phyloP scores from a whole-genome alignment of 2,113 vertebrate genomes.

The Megalops atlanticus region DNA sequence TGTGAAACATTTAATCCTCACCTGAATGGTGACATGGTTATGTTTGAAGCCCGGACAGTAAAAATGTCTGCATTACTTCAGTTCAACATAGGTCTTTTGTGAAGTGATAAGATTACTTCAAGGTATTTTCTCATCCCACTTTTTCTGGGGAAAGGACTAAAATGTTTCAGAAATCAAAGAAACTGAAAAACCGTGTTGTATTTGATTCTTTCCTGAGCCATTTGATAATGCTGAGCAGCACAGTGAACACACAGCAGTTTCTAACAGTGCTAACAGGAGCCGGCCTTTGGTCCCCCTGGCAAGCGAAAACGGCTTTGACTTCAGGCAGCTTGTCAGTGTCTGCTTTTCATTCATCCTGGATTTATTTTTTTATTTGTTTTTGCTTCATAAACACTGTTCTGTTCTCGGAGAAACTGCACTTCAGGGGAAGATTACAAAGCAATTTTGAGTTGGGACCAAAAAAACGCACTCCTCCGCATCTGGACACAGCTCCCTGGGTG shows the following conservation, averaged over 20 bases:
- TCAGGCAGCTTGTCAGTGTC: slow-evolving; percentile 10
- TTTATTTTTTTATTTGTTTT: slow-evolving; percentile 5
- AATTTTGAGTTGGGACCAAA: slow-evolving; percentile 9
- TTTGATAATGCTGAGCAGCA: not conserved
- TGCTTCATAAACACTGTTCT: not conserved
- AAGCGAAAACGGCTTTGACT: slow-evolving; percentile 1
- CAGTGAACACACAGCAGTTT: not conserved
- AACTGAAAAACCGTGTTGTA: not conserved
- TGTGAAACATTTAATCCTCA: slow-evolving; percentile 68
- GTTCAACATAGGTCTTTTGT: not conserved
- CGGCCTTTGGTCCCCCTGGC: not conserved
- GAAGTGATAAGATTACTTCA: slow-evolving; percentile 8
- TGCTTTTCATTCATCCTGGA: not conserved
- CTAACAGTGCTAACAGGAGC: not conserved
- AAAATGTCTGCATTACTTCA: slow-evolving; percentile 70
- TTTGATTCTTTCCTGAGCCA: slow-evolving; percentile 25
- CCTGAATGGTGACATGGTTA: slow-evolving; percentile 70
- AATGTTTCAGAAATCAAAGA: slow-evolving; percentile 11
- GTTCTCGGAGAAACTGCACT: slow-evolving; percentile 14
- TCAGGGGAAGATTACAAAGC: slow-evolving; percentile 6
- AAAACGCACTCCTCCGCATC: not conserved
- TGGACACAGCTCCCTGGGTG: not conserved
- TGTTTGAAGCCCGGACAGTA: slow-evolving; percentile 73
- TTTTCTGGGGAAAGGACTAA: not conserved
- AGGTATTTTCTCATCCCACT: not conserved